A percentile compares a stretch with the other conserved stretches of the same genome.
Evolutionary conservation across 30 jellyfish, hydroid and myxozoan species (phyloP).

Genomic region (Cassiopea xamachana): DNA sequence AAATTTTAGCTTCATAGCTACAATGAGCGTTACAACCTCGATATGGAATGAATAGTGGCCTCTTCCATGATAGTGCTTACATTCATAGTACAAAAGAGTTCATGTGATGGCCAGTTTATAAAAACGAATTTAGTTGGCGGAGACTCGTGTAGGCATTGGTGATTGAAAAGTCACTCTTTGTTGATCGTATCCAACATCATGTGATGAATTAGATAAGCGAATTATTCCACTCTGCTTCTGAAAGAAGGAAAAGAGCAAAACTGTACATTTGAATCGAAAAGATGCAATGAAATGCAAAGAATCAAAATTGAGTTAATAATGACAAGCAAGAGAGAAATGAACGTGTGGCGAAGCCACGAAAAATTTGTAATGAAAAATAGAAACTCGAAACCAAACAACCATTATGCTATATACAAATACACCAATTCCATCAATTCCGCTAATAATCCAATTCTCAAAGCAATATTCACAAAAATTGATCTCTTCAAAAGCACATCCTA

Average conservation of each 20-base stretch:
- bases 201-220: conserved; percentile 47
- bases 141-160: conserved; percentile 58
- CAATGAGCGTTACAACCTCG: too few relatives aligned
- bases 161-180: conserved; percentile 67
- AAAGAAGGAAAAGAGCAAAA: not conserved
- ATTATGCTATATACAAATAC: too few relatives aligned
- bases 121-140: conserved; percentile 13
- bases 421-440: too few relatives aligned
- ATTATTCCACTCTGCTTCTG: conserved; percentile 71
- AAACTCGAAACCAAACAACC: too few relatives aligned
- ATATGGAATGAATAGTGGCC: too few relatives aligned
- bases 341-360: not conserved
- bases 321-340: not conserved
- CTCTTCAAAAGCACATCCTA: too few relatives aligned
- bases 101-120: not conserved
- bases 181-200: conserved; percentile 36
- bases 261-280: not conserved
- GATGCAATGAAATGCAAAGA: not conserved
- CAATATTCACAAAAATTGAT: too few relatives aligned
- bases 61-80: too few relatives aligned
- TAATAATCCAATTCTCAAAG: too few relatives aligned
- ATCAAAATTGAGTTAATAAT: not conserved
- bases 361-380: too few relatives aligned
- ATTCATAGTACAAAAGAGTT: not conserved
- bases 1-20: too few relatives aligned